A percentile compares a stretch with the other conserved stretches of the same genome.
These are phyloP conservation scores for Thera britannica DNA, from an alignment of 2,888 invertebrate species.

Conservation along the genomic window DNA sequence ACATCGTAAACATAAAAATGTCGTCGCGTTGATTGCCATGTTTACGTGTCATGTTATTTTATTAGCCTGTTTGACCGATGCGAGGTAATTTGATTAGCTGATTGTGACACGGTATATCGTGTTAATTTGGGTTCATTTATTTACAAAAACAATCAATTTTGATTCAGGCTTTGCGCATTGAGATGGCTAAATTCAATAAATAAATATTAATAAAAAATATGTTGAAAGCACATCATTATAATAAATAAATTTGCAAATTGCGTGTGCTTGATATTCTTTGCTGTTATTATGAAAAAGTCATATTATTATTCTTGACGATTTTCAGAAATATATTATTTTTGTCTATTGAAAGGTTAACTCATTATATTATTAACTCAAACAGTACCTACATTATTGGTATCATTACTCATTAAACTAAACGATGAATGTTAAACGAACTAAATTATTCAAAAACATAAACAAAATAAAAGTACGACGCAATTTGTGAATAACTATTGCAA, in stretches of 20 bases:
- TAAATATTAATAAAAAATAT: too few species aligned
- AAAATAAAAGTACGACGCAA: slow-evolving; percentile 14
- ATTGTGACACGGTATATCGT: slow-evolving; percentile 35
- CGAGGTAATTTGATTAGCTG: slow-evolving; percentile 39
- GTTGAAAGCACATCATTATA: too few species aligned
- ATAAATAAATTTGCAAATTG: too few species aligned
- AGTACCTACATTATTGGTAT: not conserved
- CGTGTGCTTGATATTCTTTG: too few species aligned
- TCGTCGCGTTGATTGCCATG: slow-evolving; percentile 33
- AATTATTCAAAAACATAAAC: not conserved
- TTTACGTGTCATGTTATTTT: slow-evolving; percentile 34
- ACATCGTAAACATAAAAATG: slow-evolving; percentile 4
- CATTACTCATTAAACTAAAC: not conserved
- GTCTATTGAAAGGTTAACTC: too few species aligned
- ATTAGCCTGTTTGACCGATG: slow-evolving; percentile 32
- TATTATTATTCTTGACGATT: too few species aligned
- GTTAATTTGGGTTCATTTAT: slow-evolving; percentile 15
- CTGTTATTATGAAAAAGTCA: too few species aligned
- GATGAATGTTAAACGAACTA: not conserved
- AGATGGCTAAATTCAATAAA: too few species aligned
- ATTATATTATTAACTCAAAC: too few species aligned
- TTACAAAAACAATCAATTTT: slow-evolving; percentile 3
- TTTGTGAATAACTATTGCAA: slow-evolving; percentile 28
- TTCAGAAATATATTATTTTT: too few species aligned
- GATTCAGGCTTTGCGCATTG: not conserved